Evolutionary conservation across 2,797 vertebrate species (phyloP).

Genomic region (Typhlichthys subterraneus): DNA sequence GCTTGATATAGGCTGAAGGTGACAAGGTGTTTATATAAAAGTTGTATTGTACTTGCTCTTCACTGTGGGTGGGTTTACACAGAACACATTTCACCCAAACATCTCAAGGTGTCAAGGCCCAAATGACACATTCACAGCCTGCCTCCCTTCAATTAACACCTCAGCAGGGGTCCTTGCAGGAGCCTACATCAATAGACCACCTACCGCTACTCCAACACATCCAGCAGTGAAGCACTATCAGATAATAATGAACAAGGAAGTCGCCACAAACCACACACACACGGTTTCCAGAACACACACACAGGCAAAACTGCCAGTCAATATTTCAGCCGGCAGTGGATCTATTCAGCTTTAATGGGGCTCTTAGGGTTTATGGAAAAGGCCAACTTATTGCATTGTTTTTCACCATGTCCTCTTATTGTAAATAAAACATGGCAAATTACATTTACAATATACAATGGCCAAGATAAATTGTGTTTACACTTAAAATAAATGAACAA

Average conservation of each 20-base stretch:
- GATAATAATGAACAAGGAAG: background rate
- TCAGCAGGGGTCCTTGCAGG: constrained; percentile 50
- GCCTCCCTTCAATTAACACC: constrained; percentile 63
- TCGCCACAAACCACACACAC: constrained; percentile 12
- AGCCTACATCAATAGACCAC: constrained; percentile 55
- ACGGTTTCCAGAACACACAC: constrained; percentile 9
- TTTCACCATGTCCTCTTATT: too few relatives aligned
- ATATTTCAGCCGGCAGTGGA: constrained; percentile 31
- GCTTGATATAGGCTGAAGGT: constrained; percentile 11
- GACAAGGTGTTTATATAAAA: constrained; percentile 23
- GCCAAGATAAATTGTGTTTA: too few relatives aligned
- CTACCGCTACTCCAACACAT: constrained; percentile 26
- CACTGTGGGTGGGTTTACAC: constrained; percentile 49
- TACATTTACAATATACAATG: too few relatives aligned
- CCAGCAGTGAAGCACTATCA: background rate
- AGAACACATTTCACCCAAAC: constrained; percentile 50
- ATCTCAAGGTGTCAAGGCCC: constrained; percentile 44
- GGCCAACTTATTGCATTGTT: constrained; percentile 33
- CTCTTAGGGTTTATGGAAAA: constrained; percentile 38
- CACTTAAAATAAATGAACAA: background rate
- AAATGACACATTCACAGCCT: constrained; percentile 48
- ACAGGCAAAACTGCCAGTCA: constrained; percentile 30
- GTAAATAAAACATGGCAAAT: too few relatives aligned
- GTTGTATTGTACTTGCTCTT: constrained; percentile 29
- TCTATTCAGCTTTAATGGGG: constrained; percentile 46